Base-by-base conservation (phyloP, 2,797 vertebrate genomes). In the Phoeniculus purpureus region DNA sequence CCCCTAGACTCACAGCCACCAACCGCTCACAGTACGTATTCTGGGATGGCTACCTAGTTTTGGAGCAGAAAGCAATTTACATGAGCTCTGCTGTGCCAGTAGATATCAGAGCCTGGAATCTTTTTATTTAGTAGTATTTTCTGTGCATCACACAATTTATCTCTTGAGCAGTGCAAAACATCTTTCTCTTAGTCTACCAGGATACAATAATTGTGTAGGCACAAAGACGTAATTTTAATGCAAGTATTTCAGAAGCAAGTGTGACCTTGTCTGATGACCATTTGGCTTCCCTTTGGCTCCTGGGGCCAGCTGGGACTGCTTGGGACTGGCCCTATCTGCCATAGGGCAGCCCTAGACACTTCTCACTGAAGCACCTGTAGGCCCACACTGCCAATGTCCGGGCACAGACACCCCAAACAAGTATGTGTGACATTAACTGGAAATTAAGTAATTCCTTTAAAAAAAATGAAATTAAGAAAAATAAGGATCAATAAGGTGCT, bases 321-420 rank as follows among this genome's bases (percentile, higher is more conserved):
- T 60, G 15, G 56, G 32, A 58, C 31, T 3, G 3, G 10, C 27
- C 3, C 10, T 14, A 32, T 27, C 29, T 1, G 0, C 5, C n/a
- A 15, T 1, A 0, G 25, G 40, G 17, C 51, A 75, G 25, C 29
- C 27, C 11, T 1, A 1, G 10, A 27, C 2, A 3, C 21, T 19
- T 48, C 29, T 54, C 58, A 70, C 23, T 48, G 64, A 9, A 15
- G 23, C 10, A 2, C 15, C 15, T 19, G 18, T 27, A 68, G 51
- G 43, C 26, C 19, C 23, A 7, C 9, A 1, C 54, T 14, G 26
- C 14, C 45, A 12, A 6, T 1, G 1, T 37, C 52, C 27, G 32
- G 16, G 16, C 7, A 8, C 6, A 1, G 14, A 4, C 26, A 21
- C 11, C 14, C 0, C 1, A 5, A 23, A 26, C 5, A 29, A 9